Percentiles rank a stretch among this genome's conserved stretches.
phyloP scores from a whole-genome alignment of 2,113 vertebrate species.

The Chloropsis hardwickii region DNA sequence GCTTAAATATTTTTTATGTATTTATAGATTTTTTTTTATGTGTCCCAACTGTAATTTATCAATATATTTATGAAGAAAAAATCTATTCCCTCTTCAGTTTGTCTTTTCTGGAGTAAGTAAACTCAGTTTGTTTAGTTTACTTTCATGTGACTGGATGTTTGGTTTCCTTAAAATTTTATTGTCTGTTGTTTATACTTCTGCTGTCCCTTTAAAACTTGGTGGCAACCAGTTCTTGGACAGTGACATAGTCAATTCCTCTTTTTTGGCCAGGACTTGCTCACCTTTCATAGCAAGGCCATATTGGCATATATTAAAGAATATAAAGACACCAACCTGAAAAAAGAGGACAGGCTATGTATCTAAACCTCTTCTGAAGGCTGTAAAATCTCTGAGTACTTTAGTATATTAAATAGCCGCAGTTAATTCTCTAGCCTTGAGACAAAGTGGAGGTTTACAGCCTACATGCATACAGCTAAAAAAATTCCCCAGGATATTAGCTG shows the following conservation, averaged over 20 bases:
- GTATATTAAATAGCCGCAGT: not conserved
- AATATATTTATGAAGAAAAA: not conserved
- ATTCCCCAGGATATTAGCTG: not conserved
- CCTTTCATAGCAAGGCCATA: not conserved
- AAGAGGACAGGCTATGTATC: not conserved
- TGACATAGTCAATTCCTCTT: not conserved
- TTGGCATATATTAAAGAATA: not conserved
- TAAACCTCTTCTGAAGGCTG: not conserved
- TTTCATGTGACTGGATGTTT: not conserved
- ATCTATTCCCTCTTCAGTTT: not conserved
- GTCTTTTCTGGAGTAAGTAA: not conserved
- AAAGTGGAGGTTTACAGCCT: not conserved
- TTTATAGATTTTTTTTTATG: not conserved
- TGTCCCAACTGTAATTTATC: not conserved
- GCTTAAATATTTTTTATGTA: not conserved
- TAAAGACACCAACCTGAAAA: not conserved
- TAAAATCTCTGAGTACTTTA: not conserved
- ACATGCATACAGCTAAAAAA: not conserved
- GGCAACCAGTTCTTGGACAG: not conserved
- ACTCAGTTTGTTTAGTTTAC: not conserved
- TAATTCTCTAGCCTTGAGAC: not conserved
- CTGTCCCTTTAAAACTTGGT: not conserved
- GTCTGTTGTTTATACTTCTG: not conserved
- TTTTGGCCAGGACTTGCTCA: not conserved
- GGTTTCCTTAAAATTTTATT: not conserved